These are phyloP conservation scores for Stenodema calcarata DNA, from an alignment of 2,888 invertebrate genomes.

Conservation along the genomic window DNA sequence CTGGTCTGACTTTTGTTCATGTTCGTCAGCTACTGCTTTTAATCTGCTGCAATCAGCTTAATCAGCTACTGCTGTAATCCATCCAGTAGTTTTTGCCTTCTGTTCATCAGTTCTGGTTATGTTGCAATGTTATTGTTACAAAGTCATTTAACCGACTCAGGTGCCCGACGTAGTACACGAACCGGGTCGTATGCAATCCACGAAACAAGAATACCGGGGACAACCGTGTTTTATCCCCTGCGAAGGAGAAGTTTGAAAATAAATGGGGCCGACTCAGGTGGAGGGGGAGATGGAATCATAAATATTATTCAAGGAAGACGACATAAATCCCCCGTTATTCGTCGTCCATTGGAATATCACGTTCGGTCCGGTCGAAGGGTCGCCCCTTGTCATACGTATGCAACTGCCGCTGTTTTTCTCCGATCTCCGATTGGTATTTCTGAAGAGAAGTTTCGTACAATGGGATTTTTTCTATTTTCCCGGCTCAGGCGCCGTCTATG, in stretches of 20 bases:
- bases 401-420: background rate
- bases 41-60: no score
- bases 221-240: background rate
- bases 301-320: constrained; percentile 27
- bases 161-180: background rate
- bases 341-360: constrained; percentile 28
- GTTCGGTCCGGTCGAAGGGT: constrained; percentile 10
- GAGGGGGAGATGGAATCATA: background rate
- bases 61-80: no score
- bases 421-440: background rate
- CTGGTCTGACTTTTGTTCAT: no score
- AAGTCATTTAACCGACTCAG: background rate
- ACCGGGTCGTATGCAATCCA: background rate
- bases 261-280: background rate
- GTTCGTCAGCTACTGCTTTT: no score
- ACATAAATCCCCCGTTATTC: constrained; percentile 32
- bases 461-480: background rate
- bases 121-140: no score
- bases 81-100: no score
- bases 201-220: background rate
- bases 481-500: no score
- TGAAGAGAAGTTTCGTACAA: background rate
- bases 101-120: no score
- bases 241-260: background rate
- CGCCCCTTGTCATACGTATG: constrained; percentile 22